Conservation (phyloP, 1,140 invertebrate genomes). For the Anastrepha ludens region DNA sequence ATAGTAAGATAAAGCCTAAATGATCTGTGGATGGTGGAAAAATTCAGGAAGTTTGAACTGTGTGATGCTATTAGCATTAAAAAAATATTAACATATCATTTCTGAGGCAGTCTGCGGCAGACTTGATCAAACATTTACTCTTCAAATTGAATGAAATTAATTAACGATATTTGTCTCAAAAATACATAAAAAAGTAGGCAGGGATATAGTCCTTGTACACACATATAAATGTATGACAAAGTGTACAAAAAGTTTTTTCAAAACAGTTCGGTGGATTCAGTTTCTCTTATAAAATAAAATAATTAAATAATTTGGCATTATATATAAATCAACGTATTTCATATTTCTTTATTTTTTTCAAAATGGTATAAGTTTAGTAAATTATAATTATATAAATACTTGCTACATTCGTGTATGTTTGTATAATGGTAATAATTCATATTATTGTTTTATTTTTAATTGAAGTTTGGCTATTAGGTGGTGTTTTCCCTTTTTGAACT, state of each 20-base stretch:
- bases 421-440: constrained; percentile 13
- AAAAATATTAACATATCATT: too few relatives aligned
- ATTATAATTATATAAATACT: constrained; percentile 55
- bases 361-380: constrained; percentile 55
- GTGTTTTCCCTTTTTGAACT: neutral
- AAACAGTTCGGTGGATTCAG: neutral
- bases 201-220: too few relatives aligned
- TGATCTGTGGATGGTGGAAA: too few relatives aligned
- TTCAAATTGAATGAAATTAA: too few relatives aligned
- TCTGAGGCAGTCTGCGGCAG: too few relatives aligned
- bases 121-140: too few relatives aligned
- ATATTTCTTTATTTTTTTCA: constrained; percentile 51
- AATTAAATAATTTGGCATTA: constrained; percentile 32
- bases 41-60: too few relatives aligned
- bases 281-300: neutral
- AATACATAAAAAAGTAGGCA: too few relatives aligned
- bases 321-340: constrained; percentile 25
- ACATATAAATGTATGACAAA: too few relatives aligned
- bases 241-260: too few relatives aligned
- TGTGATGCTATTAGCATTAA: too few relatives aligned
- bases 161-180: too few relatives aligned
- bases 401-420: constrained; percentile 43
- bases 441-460: constrained; percentile 12
- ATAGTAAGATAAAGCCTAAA: constrained; percentile 3
- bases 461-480: constrained; percentile 42